phyloP scores from a whole-genome alignment of 2,797 vertebrate genomes.

The Esox masquinongy region DNA sequence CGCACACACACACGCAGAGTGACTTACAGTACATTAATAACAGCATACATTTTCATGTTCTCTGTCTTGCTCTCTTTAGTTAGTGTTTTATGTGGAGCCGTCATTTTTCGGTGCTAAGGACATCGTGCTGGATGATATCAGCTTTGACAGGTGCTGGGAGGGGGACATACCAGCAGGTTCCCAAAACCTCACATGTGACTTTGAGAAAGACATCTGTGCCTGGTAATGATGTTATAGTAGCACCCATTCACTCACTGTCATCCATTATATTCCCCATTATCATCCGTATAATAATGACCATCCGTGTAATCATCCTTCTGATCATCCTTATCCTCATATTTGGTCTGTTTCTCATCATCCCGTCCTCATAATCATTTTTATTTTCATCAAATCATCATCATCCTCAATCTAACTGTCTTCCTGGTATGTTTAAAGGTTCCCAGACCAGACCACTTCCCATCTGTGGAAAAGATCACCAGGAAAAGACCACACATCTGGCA shows the following conservation, averaged over 20 bases:
- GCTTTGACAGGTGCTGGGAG: constrained; percentile 64
- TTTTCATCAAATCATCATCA: not conserved
- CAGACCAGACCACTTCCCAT: constrained; percentile 57
- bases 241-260: not conserved
- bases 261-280: not conserved
- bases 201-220: constrained; percentile 70
- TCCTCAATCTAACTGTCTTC: not conserved
- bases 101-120: not conserved
- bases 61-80: constrained; percentile 46
- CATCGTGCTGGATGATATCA: constrained; percentile 74
- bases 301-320: no score
- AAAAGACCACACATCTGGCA: constrained; percentile 57
- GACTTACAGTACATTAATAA: no score
- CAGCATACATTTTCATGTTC: not conserved
- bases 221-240: constrained; percentile 51
- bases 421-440: constrained; percentile 38
- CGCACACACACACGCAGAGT: not conserved
- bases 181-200: constrained; percentile 72
- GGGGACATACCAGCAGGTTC: constrained; percentile 66
- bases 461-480: constrained; percentile 57
- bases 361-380: not conserved
- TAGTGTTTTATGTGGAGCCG: constrained; percentile 46
- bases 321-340: no score
- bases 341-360: no score
- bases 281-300: not conserved